Percentiles rank a stretch among this genome's conserved stretches.
Conservation (phyloP, 1,140 invertebrate genomes). For the Drosophila subobscura region DNA sequence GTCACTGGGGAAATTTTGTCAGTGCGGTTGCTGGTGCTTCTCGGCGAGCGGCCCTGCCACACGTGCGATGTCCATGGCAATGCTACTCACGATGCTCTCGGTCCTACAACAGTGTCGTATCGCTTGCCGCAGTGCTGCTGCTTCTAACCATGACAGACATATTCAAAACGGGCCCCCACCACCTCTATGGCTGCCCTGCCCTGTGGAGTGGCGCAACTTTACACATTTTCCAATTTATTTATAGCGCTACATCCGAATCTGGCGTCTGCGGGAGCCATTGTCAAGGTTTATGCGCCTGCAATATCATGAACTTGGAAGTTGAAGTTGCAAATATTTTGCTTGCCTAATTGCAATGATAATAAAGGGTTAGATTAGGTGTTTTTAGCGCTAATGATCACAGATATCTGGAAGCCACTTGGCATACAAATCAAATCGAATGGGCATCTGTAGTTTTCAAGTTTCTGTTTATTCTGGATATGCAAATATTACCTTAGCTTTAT, state of each 20-base stretch:
- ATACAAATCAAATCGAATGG: too few relatives aligned
- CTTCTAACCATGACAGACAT: slow-evolving; percentile 74
- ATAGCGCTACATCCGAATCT: slow-evolving; percentile 53
- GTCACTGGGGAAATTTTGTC: slow-evolving; percentile 75
- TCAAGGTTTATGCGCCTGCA: slow-evolving; percentile 36
- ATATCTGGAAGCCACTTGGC: too few relatives aligned
- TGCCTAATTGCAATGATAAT: neutral
- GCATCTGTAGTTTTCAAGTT: too few relatives aligned
- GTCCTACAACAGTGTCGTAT: slow-evolving; percentile 41
- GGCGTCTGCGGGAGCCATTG: neutral
- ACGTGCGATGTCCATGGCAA: slow-evolving; percentile 55
- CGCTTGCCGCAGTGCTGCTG: slow-evolving; percentile 58
- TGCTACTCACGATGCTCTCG: slow-evolving; percentile 38
- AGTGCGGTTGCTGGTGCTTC: slow-evolving; percentile 22
- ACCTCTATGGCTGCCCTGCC: slow-evolving; percentile 23
- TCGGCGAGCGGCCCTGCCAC: slow-evolving; percentile 31
- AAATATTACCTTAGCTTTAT: neutral
- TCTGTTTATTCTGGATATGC: too few relatives aligned
- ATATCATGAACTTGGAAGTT: slow-evolving; percentile 34
- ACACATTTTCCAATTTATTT: slow-evolving; percentile 75
- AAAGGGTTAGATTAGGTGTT: too few relatives aligned
- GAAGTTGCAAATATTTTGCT: slow-evolving; percentile 17
- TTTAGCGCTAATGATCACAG: too few relatives aligned
- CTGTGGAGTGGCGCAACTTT: slow-evolving; percentile 59
- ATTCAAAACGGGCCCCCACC: slow-evolving; percentile 54